Evolutionary conservation across 1,140 invertebrate species (phyloP).

Genomic region (Eueides isabella): DNA sequence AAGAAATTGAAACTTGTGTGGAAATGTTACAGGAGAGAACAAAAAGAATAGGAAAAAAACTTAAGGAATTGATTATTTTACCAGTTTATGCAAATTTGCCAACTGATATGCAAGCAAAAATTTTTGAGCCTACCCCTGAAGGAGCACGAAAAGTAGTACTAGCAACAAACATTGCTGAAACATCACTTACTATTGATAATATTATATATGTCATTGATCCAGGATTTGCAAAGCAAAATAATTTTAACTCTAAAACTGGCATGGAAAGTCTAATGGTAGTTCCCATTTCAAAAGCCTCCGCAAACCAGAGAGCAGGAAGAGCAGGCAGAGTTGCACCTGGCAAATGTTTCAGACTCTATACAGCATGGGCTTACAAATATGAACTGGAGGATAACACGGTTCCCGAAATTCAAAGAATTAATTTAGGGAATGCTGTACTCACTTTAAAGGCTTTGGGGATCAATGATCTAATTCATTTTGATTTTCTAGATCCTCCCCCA

Average conservation of each 20-base stretch:
- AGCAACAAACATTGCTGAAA: slow-evolving; percentile 99
- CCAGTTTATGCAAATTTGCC: slow-evolving; percentile 99
- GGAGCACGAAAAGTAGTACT: slow-evolving; percentile 97
- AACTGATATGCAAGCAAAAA: slow-evolving; percentile 99
- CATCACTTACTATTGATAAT: slow-evolving; percentile 99
- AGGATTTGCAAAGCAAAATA: slow-evolving; percentile 99
- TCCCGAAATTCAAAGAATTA: slow-evolving; percentile 99
- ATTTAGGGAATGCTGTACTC: slow-evolving; percentile 98
- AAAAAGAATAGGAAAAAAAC: slow-evolving; percentile 94
- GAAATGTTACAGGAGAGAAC: slow-evolving; percentile 96
- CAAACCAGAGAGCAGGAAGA: slow-evolving; percentile 96
- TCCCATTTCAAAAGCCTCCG: slow-evolving; percentile 98
- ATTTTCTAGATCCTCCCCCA: slow-evolving; percentile 99
- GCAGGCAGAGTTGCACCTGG: slow-evolving; percentile 97
- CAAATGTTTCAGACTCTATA: slow-evolving; percentile 99
- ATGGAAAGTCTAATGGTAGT: slow-evolving; percentile 99
- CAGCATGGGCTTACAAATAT: slow-evolving; percentile 98
- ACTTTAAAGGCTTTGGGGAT: slow-evolving; percentile 98
- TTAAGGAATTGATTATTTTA: slow-evolving; percentile 95
- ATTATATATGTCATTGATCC: slow-evolving; percentile 99
- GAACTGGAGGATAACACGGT: slow-evolving; percentile 99
- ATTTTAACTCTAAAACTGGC: slow-evolving; percentile 98
- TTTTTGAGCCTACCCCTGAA: slow-evolving; percentile 97
- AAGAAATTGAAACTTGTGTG: slow-evolving; percentile 98
- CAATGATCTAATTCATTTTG: slow-evolving; percentile 98